These are phyloP conservation scores for Oreochromis niloticus DNA, from an alignment of 2,113 vertebrate genomes.

Conservation along the genomic window DNA sequence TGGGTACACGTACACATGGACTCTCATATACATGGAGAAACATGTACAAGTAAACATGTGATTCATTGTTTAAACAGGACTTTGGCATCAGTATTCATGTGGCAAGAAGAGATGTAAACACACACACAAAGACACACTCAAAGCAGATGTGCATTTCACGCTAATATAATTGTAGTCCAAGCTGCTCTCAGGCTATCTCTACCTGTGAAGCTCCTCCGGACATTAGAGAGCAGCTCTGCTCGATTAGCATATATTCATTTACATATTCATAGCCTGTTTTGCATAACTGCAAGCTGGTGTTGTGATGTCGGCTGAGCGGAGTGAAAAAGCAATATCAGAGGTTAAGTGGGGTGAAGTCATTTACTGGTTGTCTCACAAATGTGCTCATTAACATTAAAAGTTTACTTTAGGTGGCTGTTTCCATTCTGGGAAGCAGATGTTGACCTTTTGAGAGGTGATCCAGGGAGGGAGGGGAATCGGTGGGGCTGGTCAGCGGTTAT, in stretches of 20 bases:
- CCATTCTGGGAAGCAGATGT: background rate
- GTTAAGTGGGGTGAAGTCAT: slow-evolving; percentile 27
- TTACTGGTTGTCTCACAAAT: background rate
- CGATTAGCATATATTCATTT: slow-evolving; percentile 26
- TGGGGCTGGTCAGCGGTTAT: background rate
- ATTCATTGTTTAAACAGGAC: background rate
- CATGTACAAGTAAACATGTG: background rate
- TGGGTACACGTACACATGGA: slow-evolving; percentile 54
- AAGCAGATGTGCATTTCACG: background rate
- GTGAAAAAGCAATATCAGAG: slow-evolving; percentile 6
- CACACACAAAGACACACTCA: background rate
- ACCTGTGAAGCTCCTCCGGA: slow-evolving; percentile 5
- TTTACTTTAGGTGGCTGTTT: background rate
- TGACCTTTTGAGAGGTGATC: background rate
- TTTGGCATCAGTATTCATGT: slow-evolving; percentile 4
- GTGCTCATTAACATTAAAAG: background rate
- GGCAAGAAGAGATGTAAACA: background rate
- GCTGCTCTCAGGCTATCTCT: background rate
- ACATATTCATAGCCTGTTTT: slow-evolving; percentile 44
- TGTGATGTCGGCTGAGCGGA: slow-evolving; percentile 1
- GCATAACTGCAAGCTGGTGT: slow-evolving; percentile 13
- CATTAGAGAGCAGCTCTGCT: background rate
- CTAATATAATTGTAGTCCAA: background rate
- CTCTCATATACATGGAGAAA: background rate
- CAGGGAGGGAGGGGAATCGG: background rate